phyloP scores from a whole-genome alignment of 2,888 invertebrate species.

The Yponomeuta evonymella region DNA sequence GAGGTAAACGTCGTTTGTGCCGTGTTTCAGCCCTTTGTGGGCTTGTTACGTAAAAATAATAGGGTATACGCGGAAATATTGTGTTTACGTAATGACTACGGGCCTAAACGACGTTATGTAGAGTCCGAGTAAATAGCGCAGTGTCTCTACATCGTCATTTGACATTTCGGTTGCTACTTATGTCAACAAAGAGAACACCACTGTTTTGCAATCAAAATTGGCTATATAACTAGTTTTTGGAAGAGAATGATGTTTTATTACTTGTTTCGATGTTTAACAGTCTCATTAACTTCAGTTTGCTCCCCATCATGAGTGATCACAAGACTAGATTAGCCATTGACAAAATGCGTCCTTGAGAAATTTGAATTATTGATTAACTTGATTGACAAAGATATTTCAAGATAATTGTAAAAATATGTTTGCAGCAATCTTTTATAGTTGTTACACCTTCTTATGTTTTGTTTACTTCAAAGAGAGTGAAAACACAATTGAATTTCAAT shows the following conservation, averaged over 20 bases:
- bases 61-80: slow-evolving; percentile 44
- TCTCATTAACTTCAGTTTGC: neutral
- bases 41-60: slow-evolving; percentile 36
- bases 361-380: slow-evolving; percentile 14
- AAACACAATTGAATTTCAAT: too few relatives aligned
- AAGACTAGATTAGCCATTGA: slow-evolving; percentile 15
- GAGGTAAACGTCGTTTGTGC: slow-evolving; percentile 53
- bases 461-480: too few relatives aligned
- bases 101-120: slow-evolving; percentile 37
- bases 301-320: neutral
- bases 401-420: neutral
- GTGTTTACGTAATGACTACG: slow-evolving; percentile 69
- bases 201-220: slow-evolving; percentile 7
- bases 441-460: too few relatives aligned
- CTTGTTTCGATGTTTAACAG: neutral
- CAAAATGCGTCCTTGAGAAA: slow-evolving; percentile 19
- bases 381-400: neutral
- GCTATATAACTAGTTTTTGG: neutral
- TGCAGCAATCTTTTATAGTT: neutral
- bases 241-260: neutral
- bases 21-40: slow-evolving; percentile 31
- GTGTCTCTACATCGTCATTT: slow-evolving; percentile 41
- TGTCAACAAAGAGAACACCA: slow-evolving; percentile 45
- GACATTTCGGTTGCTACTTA: slow-evolving; percentile 49
- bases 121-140: slow-evolving; percentile 29